These are phyloP conservation scores for Oryzias sinensis DNA, from an alignment of 2,797 vertebrate species.

Conservation along the genomic window DNA sequence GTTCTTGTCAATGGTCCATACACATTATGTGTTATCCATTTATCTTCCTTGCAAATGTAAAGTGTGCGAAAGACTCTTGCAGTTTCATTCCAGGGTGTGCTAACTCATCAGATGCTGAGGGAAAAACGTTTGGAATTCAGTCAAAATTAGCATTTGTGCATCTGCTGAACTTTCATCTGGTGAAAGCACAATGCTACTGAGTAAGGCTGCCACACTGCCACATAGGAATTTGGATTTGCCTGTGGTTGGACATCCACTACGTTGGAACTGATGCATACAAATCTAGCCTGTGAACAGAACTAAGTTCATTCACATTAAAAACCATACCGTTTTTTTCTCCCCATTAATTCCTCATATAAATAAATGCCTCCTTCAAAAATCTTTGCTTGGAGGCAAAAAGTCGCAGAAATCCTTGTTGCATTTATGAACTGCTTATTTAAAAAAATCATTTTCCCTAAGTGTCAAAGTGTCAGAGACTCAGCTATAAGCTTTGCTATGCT, in stretches of 20 bases:
- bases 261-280: not conserved
- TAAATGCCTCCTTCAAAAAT: not conserved
- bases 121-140: conserved; percentile 16
- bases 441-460: conserved; percentile 34
- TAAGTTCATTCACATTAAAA: not conserved
- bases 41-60: conserved; percentile 31
- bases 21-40: conserved; percentile 48
- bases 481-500: conserved; percentile 41
- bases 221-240: conserved; percentile 38
- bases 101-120: conserved; percentile 37
- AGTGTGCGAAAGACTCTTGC: conserved; percentile 30
- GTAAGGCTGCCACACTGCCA: conserved; percentile 30
- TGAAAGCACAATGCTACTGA: not conserved
- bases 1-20: conserved; percentile 1
- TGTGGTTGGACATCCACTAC: conserved; percentile 14
- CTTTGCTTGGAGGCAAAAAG: not conserved
- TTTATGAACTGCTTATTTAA: conserved; percentile 41
- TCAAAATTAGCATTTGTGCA: conserved; percentile 34
- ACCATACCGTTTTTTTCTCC: no score
- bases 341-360: no score
- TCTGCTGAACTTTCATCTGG: conserved; percentile 9
- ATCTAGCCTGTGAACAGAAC: not conserved
- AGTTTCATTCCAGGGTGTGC: conserved; percentile 44
- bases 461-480: conserved; percentile 44
- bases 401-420: conserved; percentile 12